Evolutionary conservation across 2,888 invertebrate genomes (phyloP).

Genomic region (Phaonia tiefii): DNA sequence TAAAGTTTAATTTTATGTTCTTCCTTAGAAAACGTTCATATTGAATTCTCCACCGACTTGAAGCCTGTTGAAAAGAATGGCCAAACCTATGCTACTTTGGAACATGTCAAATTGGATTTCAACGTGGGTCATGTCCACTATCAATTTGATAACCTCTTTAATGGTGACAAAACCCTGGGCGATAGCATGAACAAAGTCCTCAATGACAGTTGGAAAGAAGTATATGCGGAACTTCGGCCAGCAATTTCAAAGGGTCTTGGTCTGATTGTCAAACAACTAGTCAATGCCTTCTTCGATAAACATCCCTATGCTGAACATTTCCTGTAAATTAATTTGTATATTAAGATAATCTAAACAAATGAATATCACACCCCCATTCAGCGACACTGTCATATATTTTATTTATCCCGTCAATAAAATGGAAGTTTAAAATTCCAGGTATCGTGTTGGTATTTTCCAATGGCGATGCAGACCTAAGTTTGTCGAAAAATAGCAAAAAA

Average conservation of each 20-base stretch:
- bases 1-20: conserved; percentile 1
- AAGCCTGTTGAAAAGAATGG: conserved; percentile 68
- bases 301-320: conserved; percentile 74
- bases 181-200: conserved; percentile 79
- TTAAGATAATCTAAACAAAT: too few species aligned
- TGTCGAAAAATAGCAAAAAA: too few species aligned
- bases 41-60: conserved; percentile 57
- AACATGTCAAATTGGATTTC: conserved; percentile 67
- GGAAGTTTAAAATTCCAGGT: too few species aligned
- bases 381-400: too few species aligned
- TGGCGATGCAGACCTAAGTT: too few species aligned
- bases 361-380: too few species aligned
- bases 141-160: conserved; percentile 78
- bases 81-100: conserved; percentile 67
- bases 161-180: conserved; percentile 80
- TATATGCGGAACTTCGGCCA: conserved; percentile 78
- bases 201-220: conserved; percentile 81
- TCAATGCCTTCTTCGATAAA: conserved; percentile 76
- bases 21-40: conserved; percentile 59
- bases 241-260: conserved; percentile 77
- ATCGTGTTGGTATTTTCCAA: too few species aligned
- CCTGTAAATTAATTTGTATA: too few species aligned
- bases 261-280: conserved; percentile 75
- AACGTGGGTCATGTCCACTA: conserved; percentile 70
- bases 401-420: too few species aligned